phyloP scores from a whole-genome alignment of 1,140 invertebrate species.

The Temnothorax curvispinosus region DNA sequence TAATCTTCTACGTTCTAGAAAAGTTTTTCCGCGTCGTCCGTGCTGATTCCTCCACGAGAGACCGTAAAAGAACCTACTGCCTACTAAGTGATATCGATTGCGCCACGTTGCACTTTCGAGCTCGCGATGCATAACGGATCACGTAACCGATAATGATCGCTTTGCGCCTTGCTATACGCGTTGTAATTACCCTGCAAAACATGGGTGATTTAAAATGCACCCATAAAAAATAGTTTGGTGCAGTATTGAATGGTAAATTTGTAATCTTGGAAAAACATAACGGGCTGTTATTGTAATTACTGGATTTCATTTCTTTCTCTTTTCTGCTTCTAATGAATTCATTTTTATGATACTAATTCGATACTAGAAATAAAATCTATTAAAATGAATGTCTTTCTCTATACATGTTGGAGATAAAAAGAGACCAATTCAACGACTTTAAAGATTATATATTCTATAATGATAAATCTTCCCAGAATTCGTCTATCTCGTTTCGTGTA shows the following conservation, averaged over 20 bases:
- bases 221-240: neutral
- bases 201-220: neutral
- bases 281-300: neutral
- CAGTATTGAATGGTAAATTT: neutral
- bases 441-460: slow-evolving; percentile 1
- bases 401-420: neutral
- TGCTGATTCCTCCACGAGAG: neutral
- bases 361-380: neutral
- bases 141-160: slow-evolving; percentile 50
- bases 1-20: neutral
- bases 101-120: slow-evolving; percentile 33
- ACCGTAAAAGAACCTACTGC: slow-evolving; percentile 7
- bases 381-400: neutral
- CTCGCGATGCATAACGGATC: slow-evolving; percentile 50
- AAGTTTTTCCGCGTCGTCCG: slow-evolving; percentile 32
- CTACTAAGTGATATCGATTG: slow-evolving; percentile 57
- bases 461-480: neutral
- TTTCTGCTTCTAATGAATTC: neutral
- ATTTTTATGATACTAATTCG: neutral
- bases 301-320: neutral
- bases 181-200: slow-evolving; percentile 24
- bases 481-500: neutral
- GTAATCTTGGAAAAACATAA: neutral
- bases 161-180: neutral
- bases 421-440: neutral